Base-by-base conservation (phyloP, 2,113 vertebrate species). In the Bujurquina vittata region DNA sequence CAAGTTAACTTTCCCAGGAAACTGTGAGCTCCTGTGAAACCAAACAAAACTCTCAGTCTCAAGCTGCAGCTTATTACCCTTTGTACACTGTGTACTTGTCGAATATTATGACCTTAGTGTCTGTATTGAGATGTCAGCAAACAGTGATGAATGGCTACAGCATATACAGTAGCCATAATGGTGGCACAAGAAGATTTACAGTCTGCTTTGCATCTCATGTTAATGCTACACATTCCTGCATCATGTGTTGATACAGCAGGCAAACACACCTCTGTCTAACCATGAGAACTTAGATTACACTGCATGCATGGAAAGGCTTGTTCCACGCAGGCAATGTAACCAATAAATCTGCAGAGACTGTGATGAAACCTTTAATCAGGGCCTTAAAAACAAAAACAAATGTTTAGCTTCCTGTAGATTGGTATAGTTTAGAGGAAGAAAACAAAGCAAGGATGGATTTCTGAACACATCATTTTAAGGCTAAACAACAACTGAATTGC, bases 1-100 rank as follows among this genome's bases (percentile, higher is more conserved):
- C 83, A 89, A 92, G 91, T 86, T 86, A 86, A 86, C 76, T 77
- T 78, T 75, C 26, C 67, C 46, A 35, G 56, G 54, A 85, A 82
- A 80, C 33, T 9, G 22, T 31, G 60, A 57, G 62, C 57, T 55
- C 46, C 40, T 65, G 57, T 74, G 72, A 83, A 86, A 74, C 29
- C 60, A 79, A 88, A 86, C 62, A 84, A 80, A 79, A n/a, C 65
- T 49, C 75, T 56, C 40, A 65, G 33, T 74, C 33, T 80, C 57
- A 62, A 67, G 57, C 74, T 80, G 57, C 20, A 23, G 37, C 58
- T 75, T 35, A 61, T 61, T 65, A 56, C 56, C 56, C 60, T 40
- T 6, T 31, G 75, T 46, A 69, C 46, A n/a, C 20, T 33, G 57
- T 69, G 18, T 81, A 52, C 72, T 58, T 69, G 35, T 80, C 35